Conservation (phyloP, 2,797 vertebrate genomes). For the Basileuterus tristriatus region DNA sequence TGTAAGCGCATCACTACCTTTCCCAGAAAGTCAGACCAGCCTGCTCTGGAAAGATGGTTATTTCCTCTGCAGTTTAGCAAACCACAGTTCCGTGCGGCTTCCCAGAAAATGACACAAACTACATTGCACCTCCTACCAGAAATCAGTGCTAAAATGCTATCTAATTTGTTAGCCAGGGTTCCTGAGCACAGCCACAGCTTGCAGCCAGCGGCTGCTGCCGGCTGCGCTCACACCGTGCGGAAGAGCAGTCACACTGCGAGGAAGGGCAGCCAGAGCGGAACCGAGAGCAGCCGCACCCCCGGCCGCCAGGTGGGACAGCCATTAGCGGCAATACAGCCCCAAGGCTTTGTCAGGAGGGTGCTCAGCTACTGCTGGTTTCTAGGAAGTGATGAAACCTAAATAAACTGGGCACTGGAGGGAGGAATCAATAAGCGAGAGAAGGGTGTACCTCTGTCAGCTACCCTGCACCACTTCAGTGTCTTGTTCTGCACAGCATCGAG, state of each 20-base stretch:
- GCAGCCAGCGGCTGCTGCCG: background rate
- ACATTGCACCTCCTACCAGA: background rate
- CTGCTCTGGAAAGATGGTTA: background rate
- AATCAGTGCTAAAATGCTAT: background rate
- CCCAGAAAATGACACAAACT: background rate
- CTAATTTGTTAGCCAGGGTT: background rate
- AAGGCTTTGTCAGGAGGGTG: background rate
- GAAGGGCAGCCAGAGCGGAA: background rate
- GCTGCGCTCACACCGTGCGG: background rate
- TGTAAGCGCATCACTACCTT: background rate
- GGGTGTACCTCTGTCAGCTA: background rate
- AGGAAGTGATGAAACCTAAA: background rate
- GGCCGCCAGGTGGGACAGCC: background rate
- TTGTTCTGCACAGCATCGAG: background rate
- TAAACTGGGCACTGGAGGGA: background rate
- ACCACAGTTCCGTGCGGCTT: background rate
- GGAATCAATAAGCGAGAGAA: background rate
- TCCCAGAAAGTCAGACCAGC: background rate
- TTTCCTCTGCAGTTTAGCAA: background rate
- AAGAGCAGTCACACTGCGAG: background rate
- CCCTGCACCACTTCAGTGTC: background rate
- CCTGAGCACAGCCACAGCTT: background rate
- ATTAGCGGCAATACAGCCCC: background rate
- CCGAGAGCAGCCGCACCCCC: accelerated
- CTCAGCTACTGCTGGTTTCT: background rate